Percentiles rank a stretch among this genome's conserved stretches.
These are phyloP conservation scores for Euwallacea fornicatus DNA, from an alignment of 1,140 invertebrate species.

Conservation along the genomic window DNA sequence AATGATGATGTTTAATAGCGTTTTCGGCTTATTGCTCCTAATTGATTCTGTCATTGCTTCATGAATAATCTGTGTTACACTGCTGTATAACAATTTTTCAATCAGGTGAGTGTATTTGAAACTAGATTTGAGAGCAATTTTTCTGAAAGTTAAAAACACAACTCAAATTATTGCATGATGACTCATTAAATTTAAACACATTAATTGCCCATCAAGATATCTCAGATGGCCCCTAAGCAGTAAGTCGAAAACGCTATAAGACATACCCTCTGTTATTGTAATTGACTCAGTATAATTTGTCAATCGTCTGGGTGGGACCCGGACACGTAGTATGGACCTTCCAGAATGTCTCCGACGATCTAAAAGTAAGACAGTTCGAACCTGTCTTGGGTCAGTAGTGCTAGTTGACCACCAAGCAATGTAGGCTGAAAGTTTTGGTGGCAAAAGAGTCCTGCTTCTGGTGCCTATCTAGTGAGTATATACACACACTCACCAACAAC, in stretches of 20 bases:
- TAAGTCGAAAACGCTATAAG: constrained; percentile 1
- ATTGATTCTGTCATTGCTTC: no score
- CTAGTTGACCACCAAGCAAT: constrained; percentile 51
- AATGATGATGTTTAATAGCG: no score
- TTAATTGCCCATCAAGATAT: no score
- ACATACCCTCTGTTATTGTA: constrained; percentile 46
- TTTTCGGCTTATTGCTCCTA: no score
- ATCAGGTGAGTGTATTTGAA: no score
- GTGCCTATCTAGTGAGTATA: not conserved
- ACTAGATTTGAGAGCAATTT: no score
- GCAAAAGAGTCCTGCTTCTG: no score
- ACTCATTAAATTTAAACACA: no score
- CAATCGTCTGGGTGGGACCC: constrained; percentile 39
- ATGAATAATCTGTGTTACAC: no score
- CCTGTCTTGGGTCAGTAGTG: constrained; percentile 45
- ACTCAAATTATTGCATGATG: no score
- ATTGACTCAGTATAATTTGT: constrained; percentile 48
- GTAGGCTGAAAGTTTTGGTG: constrained; percentile 20
- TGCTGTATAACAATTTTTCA: no score
- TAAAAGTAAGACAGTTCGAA: constrained; percentile 47
- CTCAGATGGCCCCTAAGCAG: not conserved
- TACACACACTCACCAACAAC: constrained; percentile 55
- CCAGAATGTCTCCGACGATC: constrained; percentile 42
- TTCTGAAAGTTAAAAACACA: no score
- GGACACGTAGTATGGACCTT: constrained; percentile 22